A percentile compares a stretch with the other conserved stretches of the same genome.
These are phyloP conservation scores for Anableps anableps DNA, from an alignment of 2,797 vertebrate genomes.

Conservation along the genomic window DNA sequence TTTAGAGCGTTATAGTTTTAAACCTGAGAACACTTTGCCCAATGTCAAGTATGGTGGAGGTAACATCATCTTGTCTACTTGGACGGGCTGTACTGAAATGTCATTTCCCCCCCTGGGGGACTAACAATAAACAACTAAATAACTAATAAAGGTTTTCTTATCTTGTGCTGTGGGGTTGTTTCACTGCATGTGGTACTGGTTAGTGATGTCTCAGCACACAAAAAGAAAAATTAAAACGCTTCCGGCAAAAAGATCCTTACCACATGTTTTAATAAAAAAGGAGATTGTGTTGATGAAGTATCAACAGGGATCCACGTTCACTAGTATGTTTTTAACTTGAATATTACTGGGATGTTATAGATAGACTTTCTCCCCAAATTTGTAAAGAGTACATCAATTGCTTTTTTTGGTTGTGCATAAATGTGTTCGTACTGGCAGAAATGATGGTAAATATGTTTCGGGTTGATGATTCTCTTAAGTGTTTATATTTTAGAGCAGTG, in stretches of 20 bases:
- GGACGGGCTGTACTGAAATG: too few species aligned
- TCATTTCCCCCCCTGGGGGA: too few species aligned
- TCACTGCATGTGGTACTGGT: neutral
- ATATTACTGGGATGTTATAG: neutral
- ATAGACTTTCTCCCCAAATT: neutral
- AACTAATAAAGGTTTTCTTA: too few species aligned
- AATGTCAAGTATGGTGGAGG: neutral
- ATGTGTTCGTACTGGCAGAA: neutral
- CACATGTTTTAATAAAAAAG: neutral
- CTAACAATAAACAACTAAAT: too few species aligned
- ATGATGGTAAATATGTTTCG: neutral
- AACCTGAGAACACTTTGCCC: neutral
- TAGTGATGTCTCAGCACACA: neutral
- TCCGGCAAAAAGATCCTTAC: too few species aligned
- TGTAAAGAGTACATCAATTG: neutral
- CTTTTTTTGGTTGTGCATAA: neutral
- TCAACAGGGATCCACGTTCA: neutral
- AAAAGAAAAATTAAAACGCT: neutral
- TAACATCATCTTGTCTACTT: too few species aligned
- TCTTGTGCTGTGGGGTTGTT: neutral
- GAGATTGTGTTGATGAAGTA: neutral
- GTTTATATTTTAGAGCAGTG: neutral
- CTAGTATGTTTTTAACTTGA: neutral
- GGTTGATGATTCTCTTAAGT: neutral
- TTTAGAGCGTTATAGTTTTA: neutral